These are phyloP conservation scores for Sylvilagus floridanus DNA, from an alignment of 2,797 vertebrate species.

Conservation along the genomic window DNA sequence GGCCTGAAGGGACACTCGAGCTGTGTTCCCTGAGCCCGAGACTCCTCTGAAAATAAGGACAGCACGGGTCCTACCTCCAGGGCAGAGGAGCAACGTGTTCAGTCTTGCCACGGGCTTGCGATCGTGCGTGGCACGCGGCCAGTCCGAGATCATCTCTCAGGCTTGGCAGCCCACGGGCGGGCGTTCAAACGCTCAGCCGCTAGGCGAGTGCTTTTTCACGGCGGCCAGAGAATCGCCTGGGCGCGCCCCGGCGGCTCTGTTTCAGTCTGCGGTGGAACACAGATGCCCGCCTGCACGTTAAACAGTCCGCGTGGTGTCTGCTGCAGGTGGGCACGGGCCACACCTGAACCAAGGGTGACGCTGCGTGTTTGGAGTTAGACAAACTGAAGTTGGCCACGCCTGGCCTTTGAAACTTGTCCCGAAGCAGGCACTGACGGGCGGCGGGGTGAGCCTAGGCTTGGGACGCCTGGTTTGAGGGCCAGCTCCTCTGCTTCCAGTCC, in stretches of 20 bases:
- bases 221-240: not conserved
- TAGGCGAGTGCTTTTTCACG: not conserved
- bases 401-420: slow-evolving; percentile 23
- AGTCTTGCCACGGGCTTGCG: not conserved
- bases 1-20: not conserved
- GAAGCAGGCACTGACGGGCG: too few species aligned
- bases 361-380: not conserved
- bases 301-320: not conserved
- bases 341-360: not conserved
- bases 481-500: too few species aligned
- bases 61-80: too few species aligned
- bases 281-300: not conserved
- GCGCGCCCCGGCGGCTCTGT: not conserved
- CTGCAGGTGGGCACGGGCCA: not conserved
- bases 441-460: too few species aligned
- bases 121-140: not conserved
- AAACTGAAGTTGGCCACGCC: not conserved
- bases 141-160: not conserved
- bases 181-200: not conserved
- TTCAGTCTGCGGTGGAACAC: not conserved
- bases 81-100: not conserved
- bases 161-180: not conserved
- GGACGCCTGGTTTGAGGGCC: too few species aligned
- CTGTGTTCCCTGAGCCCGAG: not conserved
- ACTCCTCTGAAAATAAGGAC: not conserved